Conservation (phyloP, 2,113 vertebrate species). For the Speoplatyrhinus poulsoni region DNA sequence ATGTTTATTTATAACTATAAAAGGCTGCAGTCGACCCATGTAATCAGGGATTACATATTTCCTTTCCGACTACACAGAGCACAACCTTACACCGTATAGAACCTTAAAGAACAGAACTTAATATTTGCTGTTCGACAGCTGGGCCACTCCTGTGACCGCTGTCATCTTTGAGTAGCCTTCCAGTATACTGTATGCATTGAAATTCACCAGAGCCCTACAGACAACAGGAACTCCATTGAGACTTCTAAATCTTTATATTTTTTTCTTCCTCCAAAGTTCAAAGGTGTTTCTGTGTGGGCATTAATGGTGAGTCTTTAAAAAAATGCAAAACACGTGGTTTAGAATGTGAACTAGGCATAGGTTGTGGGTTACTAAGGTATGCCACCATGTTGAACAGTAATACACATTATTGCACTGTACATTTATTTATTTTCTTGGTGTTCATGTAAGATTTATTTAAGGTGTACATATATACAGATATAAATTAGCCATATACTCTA, state of each 20-base stretch:
- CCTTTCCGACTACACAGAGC: constrained; percentile 3
- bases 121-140: neutral
- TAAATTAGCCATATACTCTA: constrained; percentile 77
- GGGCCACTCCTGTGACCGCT: neutral
- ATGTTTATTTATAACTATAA: neutral
- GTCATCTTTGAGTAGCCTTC: constrained; percentile 1
- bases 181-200: neutral
- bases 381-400: constrained; percentile 62
- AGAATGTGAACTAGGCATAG: constrained; percentile 53
- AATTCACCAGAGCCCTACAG: neutral
- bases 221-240: constrained; percentile 2
- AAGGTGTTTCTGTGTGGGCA: constrained; percentile 20
- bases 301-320: constrained; percentile 26
- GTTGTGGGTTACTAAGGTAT: constrained; percentile 69
- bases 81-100: neutral
- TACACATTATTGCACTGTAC: constrained; percentile 78
- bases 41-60: constrained; percentile 23
- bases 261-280: constrained; percentile 14
- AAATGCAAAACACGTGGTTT: constrained; percentile 19
- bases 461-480: constrained; percentile 75
- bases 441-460: constrained; percentile 79
- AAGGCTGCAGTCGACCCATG: neutral
- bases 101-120: neutral
- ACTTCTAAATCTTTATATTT: neutral
- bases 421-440: constrained; percentile 77